A percentile compares a stretch with the other conserved stretches of the same genome.
These are phyloP conservation scores for Crax fasciolata DNA, from an alignment of 2,797 vertebrate genomes.

Conservation along the genomic window DNA sequence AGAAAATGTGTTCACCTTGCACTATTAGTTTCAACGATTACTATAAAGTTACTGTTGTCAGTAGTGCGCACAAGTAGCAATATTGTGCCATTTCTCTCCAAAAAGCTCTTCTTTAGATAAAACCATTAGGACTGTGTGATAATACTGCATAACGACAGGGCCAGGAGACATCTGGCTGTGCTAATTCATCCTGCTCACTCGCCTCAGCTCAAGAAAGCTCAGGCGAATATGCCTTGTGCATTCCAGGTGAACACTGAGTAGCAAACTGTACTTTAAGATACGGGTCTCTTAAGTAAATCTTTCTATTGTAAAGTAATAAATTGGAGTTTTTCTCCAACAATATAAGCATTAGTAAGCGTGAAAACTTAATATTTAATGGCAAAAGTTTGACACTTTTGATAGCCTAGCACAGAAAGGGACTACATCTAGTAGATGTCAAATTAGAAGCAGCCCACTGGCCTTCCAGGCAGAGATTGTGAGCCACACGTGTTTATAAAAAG, in stretches of 20 bases:
- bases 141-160: not conserved
- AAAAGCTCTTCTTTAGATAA: not conserved
- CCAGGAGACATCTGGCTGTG: not conserved
- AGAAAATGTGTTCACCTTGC: not conserved
- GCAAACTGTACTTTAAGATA: not conserved
- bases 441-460: not conserved
- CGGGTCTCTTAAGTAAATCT: not conserved
- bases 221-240: not conserved
- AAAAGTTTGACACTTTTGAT: not conserved
- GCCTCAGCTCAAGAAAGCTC: not conserved
- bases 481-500: not conserved
- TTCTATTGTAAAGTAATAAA: not conserved
- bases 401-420: not conserved
- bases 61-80: not conserved
- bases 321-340: not conserved
- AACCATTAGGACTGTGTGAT: not conserved
- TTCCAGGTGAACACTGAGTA: not conserved
- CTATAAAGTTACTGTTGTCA: not conserved
- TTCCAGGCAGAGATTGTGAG: not conserved
- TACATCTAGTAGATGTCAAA: not conserved
- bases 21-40: not conserved
- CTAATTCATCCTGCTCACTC: not conserved
- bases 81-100: not conserved
- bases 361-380: not conserved
- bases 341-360: not conserved